Base-by-base conservation (phyloP, 2,797 vertebrate species). In the Premnoplex brunnescens region DNA sequence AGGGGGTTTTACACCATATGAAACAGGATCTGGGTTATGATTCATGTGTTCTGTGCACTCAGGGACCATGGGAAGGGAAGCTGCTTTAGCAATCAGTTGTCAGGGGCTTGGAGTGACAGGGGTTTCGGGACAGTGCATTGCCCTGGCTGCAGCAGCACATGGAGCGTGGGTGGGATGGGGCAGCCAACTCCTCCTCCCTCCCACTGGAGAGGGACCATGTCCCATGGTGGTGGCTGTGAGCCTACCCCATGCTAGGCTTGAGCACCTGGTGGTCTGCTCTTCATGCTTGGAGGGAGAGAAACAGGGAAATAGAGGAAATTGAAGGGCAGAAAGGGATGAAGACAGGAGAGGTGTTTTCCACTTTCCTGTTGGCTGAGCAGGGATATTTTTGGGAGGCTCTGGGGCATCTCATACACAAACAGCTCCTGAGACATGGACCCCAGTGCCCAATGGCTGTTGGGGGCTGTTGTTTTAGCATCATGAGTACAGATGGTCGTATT, bases 1-100 rank as follows among this genome's bases (percentile, higher is more conserved):
- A 72, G 67, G 77, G 54, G 14, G 52, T 89, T 90, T 89, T 75
- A 59, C 1, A 0, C 77, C 1, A 0, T 27, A 63, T 93, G 95
- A 86, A 96, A 92, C 76, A 67, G 92, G 92, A 93, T 85, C 92
- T 81, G 92, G 56, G 82, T 55, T 85, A 13, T 63, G 92, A 82
- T 85, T 91, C 44, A 78, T 85, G 83, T 1, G 2, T 59, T 83
- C 71, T 88, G 85, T 13, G 72, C 60, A 92, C 43, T 39, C 4
- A 63, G 71, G 2, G 17, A 88, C 32, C 49, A 20, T 48, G 14
- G 22, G 36, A 46, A 76, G 62, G 20, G 68, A 72, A 89, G 68
- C 69, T 94, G 88, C 90, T 87, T 91, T 89, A 92, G 76, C 90
- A 63, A 76, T 90, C 93, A 82, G 3, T 48, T 27, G 1, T 30